These are phyloP conservation scores for Chrysemys picta DNA, from an alignment of 2,113 vertebrate genomes.

Conservation along the genomic window DNA sequence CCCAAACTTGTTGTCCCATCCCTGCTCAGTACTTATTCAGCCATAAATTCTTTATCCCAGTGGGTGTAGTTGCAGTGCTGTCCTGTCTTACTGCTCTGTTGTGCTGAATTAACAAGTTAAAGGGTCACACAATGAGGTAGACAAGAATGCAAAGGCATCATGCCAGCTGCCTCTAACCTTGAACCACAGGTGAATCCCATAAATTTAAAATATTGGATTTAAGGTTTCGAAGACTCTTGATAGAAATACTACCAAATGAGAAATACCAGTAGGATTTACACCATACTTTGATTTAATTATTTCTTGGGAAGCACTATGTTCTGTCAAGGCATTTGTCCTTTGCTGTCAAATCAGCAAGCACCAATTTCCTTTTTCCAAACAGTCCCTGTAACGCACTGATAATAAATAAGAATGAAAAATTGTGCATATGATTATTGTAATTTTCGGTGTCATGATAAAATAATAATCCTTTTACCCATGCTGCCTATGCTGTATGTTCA, in stretches of 20 bases:
- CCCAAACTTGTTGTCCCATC: background rate
- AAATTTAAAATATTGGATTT: slow-evolving; percentile 64
- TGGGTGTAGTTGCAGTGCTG: background rate
- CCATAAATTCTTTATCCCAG: rapidly evolving
- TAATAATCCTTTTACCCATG: background rate
- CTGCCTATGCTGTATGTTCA: background rate
- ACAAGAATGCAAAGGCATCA: background rate
- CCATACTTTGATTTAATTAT: slow-evolving; percentile 70
- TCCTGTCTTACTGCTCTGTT: background rate
- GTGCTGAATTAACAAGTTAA: background rate
- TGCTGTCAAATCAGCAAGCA: slow-evolving; percentile 63
- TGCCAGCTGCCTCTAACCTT: slow-evolving; percentile 64
- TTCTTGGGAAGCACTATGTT: slow-evolving; percentile 44
- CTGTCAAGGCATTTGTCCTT: slow-evolving; percentile 72
- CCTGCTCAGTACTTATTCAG: background rate
- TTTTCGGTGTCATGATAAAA: background rate
- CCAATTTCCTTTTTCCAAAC: slow-evolving; percentile 20
- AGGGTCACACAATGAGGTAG: background rate
- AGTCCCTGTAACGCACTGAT: background rate
- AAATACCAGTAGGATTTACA: slow-evolving; percentile 64
- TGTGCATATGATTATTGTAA: background rate
- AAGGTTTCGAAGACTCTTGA: slow-evolving; percentile 58
- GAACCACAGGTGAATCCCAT: slow-evolving; percentile 34
- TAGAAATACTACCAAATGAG: slow-evolving; percentile 67
- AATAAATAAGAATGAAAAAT: background rate